Evolutionary conservation across 2,888 invertebrate species (phyloP), one percentile per base, ranked within the genome.

Genomic region (Spilosoma lubricipeda): DNA sequence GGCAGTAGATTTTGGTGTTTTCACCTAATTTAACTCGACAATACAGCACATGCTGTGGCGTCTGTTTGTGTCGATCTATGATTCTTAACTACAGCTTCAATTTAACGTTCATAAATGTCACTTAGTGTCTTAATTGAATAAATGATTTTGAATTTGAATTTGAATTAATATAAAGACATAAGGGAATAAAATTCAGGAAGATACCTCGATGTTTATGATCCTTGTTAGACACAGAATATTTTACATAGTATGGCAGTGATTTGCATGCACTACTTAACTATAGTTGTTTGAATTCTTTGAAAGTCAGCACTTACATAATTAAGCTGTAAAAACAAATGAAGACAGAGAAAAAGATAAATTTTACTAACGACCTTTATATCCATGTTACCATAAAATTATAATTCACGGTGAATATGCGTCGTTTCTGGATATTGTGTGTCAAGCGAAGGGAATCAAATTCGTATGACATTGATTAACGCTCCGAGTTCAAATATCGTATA

Each of bases 401-500:
- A 63, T 63, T 63, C 63, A 63, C 30, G 30, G 30, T 30, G 18
- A 30, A 30, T n/a, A n/a, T 63, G 30, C 18, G 3, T 63, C 63
- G 30, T 30, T 27, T 63, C 63, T 63, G 18, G 63, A 63, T 63
- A 30, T 18, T 63, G 30, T 30, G 30, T 30, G 2, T 63, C 30
- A 30, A 63, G 2, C 63, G 30, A 5, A 30, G 18, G 27, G 30
- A 18, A 63, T 30, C 5, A 30, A 63, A 63, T 63, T 63, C 15
- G 30, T 63, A 5, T 63, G 63, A 30, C 63, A 63, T 63, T 63
- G 63, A 63, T 63, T 63, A 63, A 63, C 30, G 30, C 63, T 30
- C 18, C 8, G 30, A 18, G 63, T 18, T 30, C 30, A 30, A 63
- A 63, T 63, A 63, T 63, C 30, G 7, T 30, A 30, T 18, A 5